Evolutionary conservation across 2,113 vertebrate species (phyloP), one percentile per base, ranked within the genome.

Genomic region (Caracal caracal): DNA sequence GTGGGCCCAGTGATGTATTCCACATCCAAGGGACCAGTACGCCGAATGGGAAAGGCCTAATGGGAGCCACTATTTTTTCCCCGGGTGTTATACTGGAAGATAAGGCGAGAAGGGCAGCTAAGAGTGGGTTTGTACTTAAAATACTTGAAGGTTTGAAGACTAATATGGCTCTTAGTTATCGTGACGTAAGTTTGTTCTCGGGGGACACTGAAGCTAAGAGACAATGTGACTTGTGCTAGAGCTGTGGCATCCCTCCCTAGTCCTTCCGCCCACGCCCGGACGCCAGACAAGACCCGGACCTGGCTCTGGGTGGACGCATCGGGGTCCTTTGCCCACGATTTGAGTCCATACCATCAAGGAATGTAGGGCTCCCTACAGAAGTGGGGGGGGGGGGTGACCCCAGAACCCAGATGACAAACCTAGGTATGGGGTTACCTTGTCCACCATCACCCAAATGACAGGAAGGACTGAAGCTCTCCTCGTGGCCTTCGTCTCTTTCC

Each of bases 171-270:
- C 79, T 43, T 30, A 86, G 20, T 59, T 78, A 56, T 71, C n/a
- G 51, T 40, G 40, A 86, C 40, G 22, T 70, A 84, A 84, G n/a
- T 71, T 86, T 97, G 79, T 24, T n/a, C 93, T 92, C 43, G 47
- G 22, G 30, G 4, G 24, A 51, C 37, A 68, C 28, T 76, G 93
- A 6, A 94, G 49, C 66, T 47, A 81, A 30, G 19, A 87, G 75
- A 87, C 3, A 30, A 49, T 35, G 53, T 83, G 51, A 94, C 61
- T 70, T 20, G 40, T 43, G 4, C 15, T 53, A 56, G n/a, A 92
- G 51, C 19, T 22, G 8, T 2, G 47, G 24, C 19, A 75, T 61
- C 40, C 8, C 22, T 37, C 83, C 51, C 16, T 30, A 49, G n/a
- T 76, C 33, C 47, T 91, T 84, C 40, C 51, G 56, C 53, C 16